Base-by-base conservation (phyloP, 2,888 invertebrate genomes). In the Hypomecis atomaria region DNA sequence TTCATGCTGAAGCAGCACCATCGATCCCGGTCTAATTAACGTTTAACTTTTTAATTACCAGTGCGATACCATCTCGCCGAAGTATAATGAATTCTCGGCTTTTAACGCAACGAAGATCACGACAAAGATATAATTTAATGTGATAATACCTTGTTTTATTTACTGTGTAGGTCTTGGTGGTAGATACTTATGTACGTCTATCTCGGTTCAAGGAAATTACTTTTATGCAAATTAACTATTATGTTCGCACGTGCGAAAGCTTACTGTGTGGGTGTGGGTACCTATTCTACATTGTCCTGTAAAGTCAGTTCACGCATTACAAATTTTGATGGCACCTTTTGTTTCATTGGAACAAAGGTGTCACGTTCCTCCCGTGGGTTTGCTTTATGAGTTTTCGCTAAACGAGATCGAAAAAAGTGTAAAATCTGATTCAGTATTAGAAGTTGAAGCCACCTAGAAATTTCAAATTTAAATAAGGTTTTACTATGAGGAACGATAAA, bases 141-240 rank as follows among this genome's bases (percentile, higher is more conserved):
- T 57, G 52, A 59, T 62, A 62, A 66, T 59, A 63, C 62, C 65
- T 49, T 65, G 64, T 69, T 74, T 71, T 71, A 65, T 75, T 73
- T 57, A 66, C 65, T 66, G 54, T 62, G 68, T 56, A 53, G 58
- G 50, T 60, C 66, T 62, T 63, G 68, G 66, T 43, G 53, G 33
- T 62, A n/a, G 47, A 40, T 40, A 10, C 47, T 1, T 37, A 50
- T 38, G 38, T 64, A 61, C 59, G 64, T 67, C 67, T 70, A 72
- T 67, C 77, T 73, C 73, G 75, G 74, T 75, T 71, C 65, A 69
- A 80, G 82, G 79, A 86, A 87, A 87, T 87, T 85, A 86, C 84
- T 85, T 86, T 84, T 86, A 85, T 86, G 85, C 82, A 83, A 86
- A 86, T 86, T 70, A 77, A 77, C 75, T 76, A 75, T 83, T 81